Conservation (phyloP, 2,888 invertebrate genomes). For the Amblyjoppa fuscipennis region DNA sequence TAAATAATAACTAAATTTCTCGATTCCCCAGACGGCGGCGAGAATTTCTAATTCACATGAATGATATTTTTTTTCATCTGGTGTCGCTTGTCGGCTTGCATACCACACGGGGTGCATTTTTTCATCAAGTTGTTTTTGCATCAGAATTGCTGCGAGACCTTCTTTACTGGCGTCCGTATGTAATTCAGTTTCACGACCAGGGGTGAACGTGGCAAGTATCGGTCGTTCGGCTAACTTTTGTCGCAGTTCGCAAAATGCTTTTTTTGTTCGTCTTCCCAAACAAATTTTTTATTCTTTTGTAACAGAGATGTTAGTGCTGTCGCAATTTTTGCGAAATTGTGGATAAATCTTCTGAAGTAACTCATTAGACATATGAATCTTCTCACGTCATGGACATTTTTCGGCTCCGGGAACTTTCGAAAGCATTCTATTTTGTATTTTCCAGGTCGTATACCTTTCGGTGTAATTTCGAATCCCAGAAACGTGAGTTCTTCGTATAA, state of each 20-base stretch:
- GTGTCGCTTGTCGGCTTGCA: conserved; percentile 76
- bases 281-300: neutral
- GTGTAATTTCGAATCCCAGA: too few species aligned
- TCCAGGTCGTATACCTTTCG: too few species aligned
- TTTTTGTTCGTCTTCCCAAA: too few species aligned
- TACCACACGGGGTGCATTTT: conserved; percentile 73
- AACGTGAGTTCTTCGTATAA: too few species aligned
- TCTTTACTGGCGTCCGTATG: conserved; percentile 35
- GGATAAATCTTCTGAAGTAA: neutral
- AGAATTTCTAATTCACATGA: conserved; percentile 80
- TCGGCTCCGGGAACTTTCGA: too few species aligned
- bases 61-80: conserved; percentile 77
- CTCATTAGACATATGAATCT: conserved; percentile 3
- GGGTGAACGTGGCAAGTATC: conserved; percentile 67
- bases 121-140: conserved; percentile 72
- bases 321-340: neutral
- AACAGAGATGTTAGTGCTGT: neutral
- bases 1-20: conserved; percentile 79
- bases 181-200: conserved; percentile 61
- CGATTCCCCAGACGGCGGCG: conserved; percentile 78
- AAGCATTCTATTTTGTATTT: too few species aligned
- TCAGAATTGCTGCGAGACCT: conserved; percentile 74
- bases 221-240: neutral
- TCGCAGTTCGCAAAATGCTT: too few species aligned
- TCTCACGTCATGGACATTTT: neutral